Evolutionary conservation across 92 coral and sea anemone genomes (phyloP).

Genomic region (Blastomussa wellsi): DNA sequence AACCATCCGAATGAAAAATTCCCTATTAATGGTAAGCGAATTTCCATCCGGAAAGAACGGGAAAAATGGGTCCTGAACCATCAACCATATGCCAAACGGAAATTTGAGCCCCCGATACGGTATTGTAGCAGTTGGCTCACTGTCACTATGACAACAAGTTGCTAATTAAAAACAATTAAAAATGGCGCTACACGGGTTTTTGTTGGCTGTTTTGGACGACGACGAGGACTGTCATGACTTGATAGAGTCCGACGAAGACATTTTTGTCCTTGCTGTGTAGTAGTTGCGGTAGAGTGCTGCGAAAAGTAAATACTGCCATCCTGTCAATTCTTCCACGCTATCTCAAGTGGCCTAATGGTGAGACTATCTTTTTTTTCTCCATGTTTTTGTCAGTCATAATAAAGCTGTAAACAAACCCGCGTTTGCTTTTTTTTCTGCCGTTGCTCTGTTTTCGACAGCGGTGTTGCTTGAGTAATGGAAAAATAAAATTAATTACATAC

Average conservation of each 20-base stretch:
- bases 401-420: neutral
- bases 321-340: constrained; percentile 35
- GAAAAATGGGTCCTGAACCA: constrained; percentile 23
- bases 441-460: neutral
- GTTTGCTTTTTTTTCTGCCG: neutral
- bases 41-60: constrained; percentile 35
- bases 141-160: constrained; percentile 24
- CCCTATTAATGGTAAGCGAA: constrained; percentile 19
- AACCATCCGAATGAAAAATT: constrained; percentile 34
- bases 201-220: constrained; percentile 15
- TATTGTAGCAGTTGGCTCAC: constrained; percentile 25
- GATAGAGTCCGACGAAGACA: neutral
- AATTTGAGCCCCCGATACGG: constrained; percentile 19
- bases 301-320: constrained; percentile 32
- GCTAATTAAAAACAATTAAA: constrained; percentile 8
- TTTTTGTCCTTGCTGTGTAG: constrained; percentile 34
- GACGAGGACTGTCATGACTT: neutral
- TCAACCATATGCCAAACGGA: constrained; percentile 27
- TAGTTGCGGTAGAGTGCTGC: constrained; percentile 39
- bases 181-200: constrained; percentile 18
- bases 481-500: neutral
- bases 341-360: constrained; percentile 61
- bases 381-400: neutral
- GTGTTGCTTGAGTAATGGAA: no score
- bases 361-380: constrained; percentile 5